A percentile compares a stretch with the other conserved stretches of the same genome.
Conservation (phyloP, 2,797 vertebrate species). For the Morelia viridis region DNA sequence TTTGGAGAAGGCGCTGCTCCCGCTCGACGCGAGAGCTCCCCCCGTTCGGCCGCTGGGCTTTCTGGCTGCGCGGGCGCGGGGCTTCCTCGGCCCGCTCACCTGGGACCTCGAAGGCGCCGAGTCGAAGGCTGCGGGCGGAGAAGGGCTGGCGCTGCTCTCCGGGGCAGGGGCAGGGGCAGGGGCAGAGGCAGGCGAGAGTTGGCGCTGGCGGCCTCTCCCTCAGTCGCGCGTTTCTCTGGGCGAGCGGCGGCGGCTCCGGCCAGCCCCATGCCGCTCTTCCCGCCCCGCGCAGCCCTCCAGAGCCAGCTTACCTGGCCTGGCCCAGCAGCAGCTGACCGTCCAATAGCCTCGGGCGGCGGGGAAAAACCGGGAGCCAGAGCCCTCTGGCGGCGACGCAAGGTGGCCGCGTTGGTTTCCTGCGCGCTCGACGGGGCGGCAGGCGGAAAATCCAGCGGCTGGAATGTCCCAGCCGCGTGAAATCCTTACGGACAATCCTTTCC, state of each 20-base stretch:
- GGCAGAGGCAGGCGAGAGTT: not conserved
- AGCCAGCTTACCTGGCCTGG: not conserved
- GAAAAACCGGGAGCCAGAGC: not conserved
- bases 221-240: not conserved
- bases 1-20: not conserved
- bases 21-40: not conserved
- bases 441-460: not conserved
- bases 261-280: not conserved
- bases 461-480: not conserved
- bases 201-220: not conserved
- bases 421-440: not conserved
- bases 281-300: not conserved
- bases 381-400: slow-evolving; percentile 5
- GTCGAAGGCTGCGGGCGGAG: not conserved
- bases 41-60: not conserved
- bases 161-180: too few relatives aligned
- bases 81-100: not conserved
- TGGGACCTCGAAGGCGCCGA: not conserved
- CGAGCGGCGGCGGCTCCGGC: not conserved
- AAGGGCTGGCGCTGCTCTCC: not conserved
- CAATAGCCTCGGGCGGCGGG: too few relatives aligned
- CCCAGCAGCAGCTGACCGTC: not conserved
- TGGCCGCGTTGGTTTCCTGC: not conserved
- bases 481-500: not conserved
- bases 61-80: not conserved